Evolutionary conservation across 2,113 vertebrate species (phyloP).

Genomic region (Sialia sialis): DNA sequence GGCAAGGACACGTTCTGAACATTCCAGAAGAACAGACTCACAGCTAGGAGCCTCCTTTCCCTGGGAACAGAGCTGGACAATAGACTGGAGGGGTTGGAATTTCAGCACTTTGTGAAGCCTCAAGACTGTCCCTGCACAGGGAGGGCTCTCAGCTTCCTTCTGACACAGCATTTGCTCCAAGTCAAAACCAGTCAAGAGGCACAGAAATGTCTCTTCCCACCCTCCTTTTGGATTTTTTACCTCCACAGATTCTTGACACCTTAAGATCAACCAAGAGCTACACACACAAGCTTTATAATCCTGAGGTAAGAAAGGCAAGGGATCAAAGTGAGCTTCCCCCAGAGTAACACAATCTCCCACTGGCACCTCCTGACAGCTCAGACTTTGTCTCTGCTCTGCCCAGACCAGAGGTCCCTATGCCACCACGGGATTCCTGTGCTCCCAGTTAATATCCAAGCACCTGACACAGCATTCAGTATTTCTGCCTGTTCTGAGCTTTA

Average conservation of each 20-base stretch:
- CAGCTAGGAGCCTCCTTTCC: not conserved
- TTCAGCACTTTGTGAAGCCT: not conserved
- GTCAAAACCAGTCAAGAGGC: not conserved
- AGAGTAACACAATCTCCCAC: not conserved
- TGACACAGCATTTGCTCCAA: not conserved
- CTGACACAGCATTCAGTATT: not conserved
- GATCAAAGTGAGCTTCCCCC: not conserved
- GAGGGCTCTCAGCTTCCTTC: not conserved
- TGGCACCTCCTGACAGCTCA: not conserved
- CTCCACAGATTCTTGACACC: not conserved
- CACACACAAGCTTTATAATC: not conserved
- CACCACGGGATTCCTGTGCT: not conserved
- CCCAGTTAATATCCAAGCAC: not conserved
- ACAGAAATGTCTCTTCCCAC: not conserved
- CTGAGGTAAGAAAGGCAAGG: not conserved
- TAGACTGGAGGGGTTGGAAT: not conserved
- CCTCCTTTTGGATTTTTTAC: not conserved
- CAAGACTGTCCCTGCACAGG: not conserved
- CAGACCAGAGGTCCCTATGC: not conserved
- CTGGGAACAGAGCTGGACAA: not conserved
- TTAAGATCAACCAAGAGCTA: not conserved
- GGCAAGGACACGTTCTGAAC: not conserved
- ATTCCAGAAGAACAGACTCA: not conserved
- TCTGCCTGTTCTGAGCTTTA: not conserved
- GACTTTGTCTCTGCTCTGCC: not conserved